Conservation (phyloP, 2,113 vertebrate genomes). For the Lathamus discolor region DNA sequence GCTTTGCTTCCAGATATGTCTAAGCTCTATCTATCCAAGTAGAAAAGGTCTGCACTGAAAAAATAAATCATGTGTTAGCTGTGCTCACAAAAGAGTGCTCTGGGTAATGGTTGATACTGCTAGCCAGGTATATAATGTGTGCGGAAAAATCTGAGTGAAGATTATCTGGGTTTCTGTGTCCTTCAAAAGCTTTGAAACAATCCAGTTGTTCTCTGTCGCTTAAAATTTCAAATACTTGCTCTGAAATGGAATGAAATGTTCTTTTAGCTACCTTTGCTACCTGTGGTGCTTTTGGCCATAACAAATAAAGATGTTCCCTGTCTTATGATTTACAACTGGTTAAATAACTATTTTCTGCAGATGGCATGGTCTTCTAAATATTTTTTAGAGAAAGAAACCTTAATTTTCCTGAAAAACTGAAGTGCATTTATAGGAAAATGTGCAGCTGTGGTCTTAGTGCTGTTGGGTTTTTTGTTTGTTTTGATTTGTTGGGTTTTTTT, state of each 20-base stretch:
- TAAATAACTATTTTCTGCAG: not conserved
- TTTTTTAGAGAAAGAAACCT: not conserved
- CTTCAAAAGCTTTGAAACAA: not conserved
- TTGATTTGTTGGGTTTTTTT: not conserved
- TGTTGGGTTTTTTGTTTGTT: not conserved
- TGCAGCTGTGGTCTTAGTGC: not conserved
- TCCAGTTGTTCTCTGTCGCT: not conserved
- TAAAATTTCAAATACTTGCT: not conserved
- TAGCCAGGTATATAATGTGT: not conserved
- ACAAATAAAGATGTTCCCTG: not conserved
- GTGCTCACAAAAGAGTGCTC: not conserved
- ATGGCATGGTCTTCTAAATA: not conserved
- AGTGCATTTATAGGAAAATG: not conserved
- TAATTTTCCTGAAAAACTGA: not conserved
- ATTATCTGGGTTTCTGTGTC: not conserved
- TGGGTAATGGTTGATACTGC: not conserved
- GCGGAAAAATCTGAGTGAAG: not conserved
- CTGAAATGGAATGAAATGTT: not conserved
- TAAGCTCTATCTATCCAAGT: not conserved
- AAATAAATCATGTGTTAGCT: not conserved
- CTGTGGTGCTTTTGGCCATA: not conserved
- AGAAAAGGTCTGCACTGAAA: not conserved
- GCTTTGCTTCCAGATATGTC: not conserved
- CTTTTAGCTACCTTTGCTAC: not conserved
- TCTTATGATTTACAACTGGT: not conserved